Evolutionary conservation across 37 sponge, comb jelly and placozoan species (phyloP).

Genomic region (Chondrosia reniformis): DNA sequence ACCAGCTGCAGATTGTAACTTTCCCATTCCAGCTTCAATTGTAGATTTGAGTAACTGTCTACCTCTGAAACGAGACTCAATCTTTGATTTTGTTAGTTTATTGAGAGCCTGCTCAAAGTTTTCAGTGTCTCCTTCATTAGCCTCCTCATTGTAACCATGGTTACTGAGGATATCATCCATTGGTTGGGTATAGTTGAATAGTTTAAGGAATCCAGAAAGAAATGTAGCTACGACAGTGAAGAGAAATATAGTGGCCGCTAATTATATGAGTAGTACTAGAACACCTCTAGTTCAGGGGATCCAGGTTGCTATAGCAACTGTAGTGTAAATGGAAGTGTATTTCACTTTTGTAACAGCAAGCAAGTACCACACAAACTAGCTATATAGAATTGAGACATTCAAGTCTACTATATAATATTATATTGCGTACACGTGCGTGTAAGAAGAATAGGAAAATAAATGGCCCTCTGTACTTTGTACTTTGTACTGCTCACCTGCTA

Average conservation of each 20-base stretch:
- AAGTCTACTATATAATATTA: too few relatives aligned
- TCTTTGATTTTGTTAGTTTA: not conserved
- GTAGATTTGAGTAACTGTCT: slow-evolving; percentile 9
- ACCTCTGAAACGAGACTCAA: slow-evolving; percentile 13
- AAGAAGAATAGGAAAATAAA: not conserved
- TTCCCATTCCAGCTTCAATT: slow-evolving; percentile 7
- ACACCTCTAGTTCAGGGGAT: too few relatives aligned
- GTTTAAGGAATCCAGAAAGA: slow-evolving; percentile 45
- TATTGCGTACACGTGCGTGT: not conserved
- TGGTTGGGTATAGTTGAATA: slow-evolving; percentile 38
- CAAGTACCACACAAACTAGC: too few relatives aligned
- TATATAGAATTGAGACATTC: too few relatives aligned
- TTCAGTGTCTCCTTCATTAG: not conserved
- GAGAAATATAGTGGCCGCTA: too few relatives aligned
- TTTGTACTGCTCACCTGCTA: slow-evolving; percentile 40
- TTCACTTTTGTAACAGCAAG: too few relatives aligned
- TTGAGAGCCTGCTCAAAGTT: not conserved
- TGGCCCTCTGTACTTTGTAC: too few relatives aligned
- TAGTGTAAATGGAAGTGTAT: too few relatives aligned
- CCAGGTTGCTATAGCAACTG: too few relatives aligned
- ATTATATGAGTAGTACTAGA: too few relatives aligned
- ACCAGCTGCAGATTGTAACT: not conserved
- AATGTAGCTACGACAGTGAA: too few relatives aligned
- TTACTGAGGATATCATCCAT: slow-evolving; percentile 37
- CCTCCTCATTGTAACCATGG: not conserved